Percentiles rank a stretch among this genome's conserved stretches.
Evolutionary conservation across 2,888 invertebrate species (phyloP).

Genomic region (Lasioglossum pauxillum): DNA sequence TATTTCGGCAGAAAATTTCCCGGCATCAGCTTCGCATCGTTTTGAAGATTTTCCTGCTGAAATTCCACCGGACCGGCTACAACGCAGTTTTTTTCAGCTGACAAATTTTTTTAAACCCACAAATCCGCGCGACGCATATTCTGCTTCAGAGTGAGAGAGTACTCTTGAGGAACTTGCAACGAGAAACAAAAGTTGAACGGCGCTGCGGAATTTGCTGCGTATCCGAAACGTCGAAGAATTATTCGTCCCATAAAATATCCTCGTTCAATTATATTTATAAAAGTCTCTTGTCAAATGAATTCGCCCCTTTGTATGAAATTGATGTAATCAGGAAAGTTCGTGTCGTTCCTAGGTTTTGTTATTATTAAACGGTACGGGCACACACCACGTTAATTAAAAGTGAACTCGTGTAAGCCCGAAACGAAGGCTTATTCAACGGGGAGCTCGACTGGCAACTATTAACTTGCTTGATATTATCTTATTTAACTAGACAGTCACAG

Average conservation of each 20-base stretch:
- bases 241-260: not conserved
- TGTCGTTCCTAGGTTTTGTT: not conserved
- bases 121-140: not conserved
- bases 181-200: not conserved
- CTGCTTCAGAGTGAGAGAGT: not conserved
- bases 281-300: not conserved
- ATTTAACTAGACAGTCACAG: not conserved
- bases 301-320: not conserved
- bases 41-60: not conserved
- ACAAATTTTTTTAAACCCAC: slow-evolving; percentile 8
- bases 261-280: not conserved
- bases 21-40: not conserved
- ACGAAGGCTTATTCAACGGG: not conserved
- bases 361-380: not conserved
- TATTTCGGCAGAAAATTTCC: slow-evolving; percentile 13
- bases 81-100: not conserved
- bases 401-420: not conserved
- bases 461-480: not conserved
- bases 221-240: not conserved
- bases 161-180: not conserved
- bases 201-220: not conserved
- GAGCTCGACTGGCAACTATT: too few species aligned
- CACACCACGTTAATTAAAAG: not conserved
- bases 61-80: not conserved
- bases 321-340: not conserved